Conservation (phyloP, 2,113 vertebrate species). For the Microtus oregoni region DNA sequence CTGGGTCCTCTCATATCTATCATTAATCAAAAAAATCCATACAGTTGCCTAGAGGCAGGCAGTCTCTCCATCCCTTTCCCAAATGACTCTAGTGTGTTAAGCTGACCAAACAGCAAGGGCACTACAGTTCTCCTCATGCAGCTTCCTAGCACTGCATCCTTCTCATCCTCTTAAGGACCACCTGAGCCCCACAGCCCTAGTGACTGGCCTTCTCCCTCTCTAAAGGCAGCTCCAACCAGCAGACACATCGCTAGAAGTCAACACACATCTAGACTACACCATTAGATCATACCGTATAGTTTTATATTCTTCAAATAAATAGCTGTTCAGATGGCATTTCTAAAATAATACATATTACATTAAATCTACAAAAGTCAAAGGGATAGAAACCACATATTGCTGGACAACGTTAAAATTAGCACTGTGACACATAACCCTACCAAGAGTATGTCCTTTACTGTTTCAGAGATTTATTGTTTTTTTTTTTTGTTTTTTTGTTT, state of each 20-base stretch:
- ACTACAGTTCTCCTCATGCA: not conserved
- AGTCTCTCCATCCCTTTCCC: not conserved
- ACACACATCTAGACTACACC: not conserved
- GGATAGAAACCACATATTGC: not conserved
- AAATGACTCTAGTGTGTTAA: not conserved
- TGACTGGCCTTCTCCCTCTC: not conserved
- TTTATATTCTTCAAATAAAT: constrained; percentile 16
- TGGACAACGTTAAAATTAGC: not conserved
- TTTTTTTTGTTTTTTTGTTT: too few species aligned
- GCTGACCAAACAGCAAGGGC: not conserved
- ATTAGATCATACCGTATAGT: not conserved
- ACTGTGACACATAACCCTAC: not conserved
- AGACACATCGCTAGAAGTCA: not conserved
- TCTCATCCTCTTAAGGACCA: not conserved
- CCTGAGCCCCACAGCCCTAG: not conserved
- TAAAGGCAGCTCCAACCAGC: not conserved
- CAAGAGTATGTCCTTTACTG: not conserved
- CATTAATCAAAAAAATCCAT: not conserved
- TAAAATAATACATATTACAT: not conserved
- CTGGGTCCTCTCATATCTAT: not conserved
- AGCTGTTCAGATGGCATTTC: not conserved
- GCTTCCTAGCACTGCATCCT: not conserved
- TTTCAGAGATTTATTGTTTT: not conserved
- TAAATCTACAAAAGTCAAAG: not conserved
- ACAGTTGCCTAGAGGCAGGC: not conserved